These are phyloP conservation scores for Antheraea pernyi DNA, from an alignment of 1,140 invertebrate species.

Conservation along the genomic window DNA sequence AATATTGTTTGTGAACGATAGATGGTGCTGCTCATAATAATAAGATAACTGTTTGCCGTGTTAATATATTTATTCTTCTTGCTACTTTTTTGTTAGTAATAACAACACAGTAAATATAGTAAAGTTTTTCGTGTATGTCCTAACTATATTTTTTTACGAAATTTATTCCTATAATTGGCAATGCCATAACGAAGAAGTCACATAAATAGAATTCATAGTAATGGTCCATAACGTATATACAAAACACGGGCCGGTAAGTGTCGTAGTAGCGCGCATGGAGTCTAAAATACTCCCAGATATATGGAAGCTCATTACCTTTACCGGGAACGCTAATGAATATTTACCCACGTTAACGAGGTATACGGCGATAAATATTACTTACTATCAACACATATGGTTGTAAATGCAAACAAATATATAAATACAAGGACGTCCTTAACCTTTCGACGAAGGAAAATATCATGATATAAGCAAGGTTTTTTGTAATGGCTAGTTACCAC, in stretches of 20 bases:
- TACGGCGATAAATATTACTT: conserved; percentile 8
- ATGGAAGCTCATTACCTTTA: conserved; percentile 24
- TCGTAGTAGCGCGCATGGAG: background rate
- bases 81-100: no score
- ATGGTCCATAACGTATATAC: background rate
- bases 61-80: no score
- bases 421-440: background rate
- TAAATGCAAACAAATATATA: background rate
- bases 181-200: background rate
- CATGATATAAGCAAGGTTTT: no score
- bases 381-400: background rate
- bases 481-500: no score
- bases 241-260: conserved; percentile 5
- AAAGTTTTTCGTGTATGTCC: no score
- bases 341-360: conserved; percentile 28
- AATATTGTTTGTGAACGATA: no score
- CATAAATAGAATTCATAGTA: background rate
- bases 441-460: no score
- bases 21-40: no score
- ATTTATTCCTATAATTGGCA: background rate
- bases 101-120: no score
- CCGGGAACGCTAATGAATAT: conserved; percentile 27
- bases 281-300: conserved; percentile 17
- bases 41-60: no score
- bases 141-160: background rate